Conservation (phyloP, 1,140 invertebrate genomes). For the Polypedilum vanderplanki region DNA sequence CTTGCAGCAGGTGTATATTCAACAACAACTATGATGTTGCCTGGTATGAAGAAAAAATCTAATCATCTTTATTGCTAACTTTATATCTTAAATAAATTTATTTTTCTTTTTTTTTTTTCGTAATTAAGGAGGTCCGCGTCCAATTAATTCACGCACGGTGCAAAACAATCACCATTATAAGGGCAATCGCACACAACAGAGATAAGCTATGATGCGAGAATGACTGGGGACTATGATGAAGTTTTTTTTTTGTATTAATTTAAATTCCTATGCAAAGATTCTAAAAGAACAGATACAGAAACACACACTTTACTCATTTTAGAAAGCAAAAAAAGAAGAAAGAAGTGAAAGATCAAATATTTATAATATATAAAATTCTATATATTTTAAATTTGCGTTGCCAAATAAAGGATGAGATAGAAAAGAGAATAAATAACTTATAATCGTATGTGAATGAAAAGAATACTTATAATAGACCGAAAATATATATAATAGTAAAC, state of each 20-base stretch:
- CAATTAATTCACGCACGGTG: conserved; percentile 7
- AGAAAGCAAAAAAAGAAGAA: not conserved
- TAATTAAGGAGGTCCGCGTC: not conserved
- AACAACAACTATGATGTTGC: conserved; percentile 30
- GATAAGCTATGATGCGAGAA: conserved; percentile 12
- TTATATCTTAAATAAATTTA: not conserved
- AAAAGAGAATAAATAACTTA: not conserved
- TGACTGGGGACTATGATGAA: not conserved
- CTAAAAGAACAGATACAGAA: not conserved
- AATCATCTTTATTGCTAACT: conserved; percentile 2
- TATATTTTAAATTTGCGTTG: conserved; percentile 16
- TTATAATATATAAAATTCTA: conserved; percentile 5
- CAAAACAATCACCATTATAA: conserved; percentile 25
- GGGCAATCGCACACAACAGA: conserved; percentile 14
- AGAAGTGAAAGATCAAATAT: not conserved
- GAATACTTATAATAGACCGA: not conserved
- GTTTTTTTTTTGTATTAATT: not conserved
- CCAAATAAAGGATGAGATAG: not conserved
- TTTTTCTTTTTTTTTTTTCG: not conserved
- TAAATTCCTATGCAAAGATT: conserved; percentile 12
- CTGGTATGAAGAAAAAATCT: conserved; percentile 6
- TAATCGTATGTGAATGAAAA: not conserved
- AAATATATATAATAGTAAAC: conserved; percentile 1
- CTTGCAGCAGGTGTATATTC: conserved; percentile 43
- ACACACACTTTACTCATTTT: not conserved